Evolutionary conservation across 35 echinoderm and acorn worm species (phyloP).

Genomic region (Acanthaster planci): DNA sequence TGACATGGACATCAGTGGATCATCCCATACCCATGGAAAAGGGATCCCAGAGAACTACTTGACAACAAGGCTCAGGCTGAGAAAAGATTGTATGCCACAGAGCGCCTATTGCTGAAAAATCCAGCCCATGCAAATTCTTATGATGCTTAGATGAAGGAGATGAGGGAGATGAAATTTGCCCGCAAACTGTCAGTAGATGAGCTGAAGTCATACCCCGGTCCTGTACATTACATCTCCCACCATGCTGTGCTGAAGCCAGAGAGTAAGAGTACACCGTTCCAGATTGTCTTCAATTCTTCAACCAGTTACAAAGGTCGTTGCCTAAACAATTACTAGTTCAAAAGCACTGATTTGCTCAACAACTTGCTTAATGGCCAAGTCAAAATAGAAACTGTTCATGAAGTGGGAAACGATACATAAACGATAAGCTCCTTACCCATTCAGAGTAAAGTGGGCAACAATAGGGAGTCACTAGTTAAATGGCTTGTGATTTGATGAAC

Average conservation of each 20-base stretch:
- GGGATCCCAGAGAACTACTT: no score
- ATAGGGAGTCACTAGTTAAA: no score
- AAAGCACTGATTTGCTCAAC: constrained; percentile 52
- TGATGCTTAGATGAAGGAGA: constrained; percentile 46
- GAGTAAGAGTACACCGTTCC: no score
- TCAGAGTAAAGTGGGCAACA: no score
- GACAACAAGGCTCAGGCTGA: constrained; percentile 37
- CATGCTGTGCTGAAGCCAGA: constrained; percentile 37
- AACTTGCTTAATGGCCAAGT: no score
- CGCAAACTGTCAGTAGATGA: no score
- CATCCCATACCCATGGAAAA: no score
- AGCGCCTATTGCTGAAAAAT: constrained; percentile 34
- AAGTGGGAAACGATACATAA: no score
- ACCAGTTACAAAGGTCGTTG: background rate
- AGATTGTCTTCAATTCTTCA: constrained; percentile 65
- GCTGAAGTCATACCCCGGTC: constrained; percentile 30
- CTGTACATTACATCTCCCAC: constrained; percentile 62
- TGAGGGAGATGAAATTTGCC: constrained; percentile 48
- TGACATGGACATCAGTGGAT: constrained; percentile 6
- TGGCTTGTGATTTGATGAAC: no score
- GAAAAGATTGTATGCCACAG: constrained; percentile 28
- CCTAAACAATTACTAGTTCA: constrained; percentile 63
- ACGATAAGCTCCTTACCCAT: no score
- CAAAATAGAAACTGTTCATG: no score
- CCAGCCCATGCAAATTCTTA: constrained; percentile 34